Evolutionary conservation across 2,113 vertebrate genomes (phyloP), one percentile per base, ranked within the genome.

Genomic region (Podilymbus podiceps): DNA sequence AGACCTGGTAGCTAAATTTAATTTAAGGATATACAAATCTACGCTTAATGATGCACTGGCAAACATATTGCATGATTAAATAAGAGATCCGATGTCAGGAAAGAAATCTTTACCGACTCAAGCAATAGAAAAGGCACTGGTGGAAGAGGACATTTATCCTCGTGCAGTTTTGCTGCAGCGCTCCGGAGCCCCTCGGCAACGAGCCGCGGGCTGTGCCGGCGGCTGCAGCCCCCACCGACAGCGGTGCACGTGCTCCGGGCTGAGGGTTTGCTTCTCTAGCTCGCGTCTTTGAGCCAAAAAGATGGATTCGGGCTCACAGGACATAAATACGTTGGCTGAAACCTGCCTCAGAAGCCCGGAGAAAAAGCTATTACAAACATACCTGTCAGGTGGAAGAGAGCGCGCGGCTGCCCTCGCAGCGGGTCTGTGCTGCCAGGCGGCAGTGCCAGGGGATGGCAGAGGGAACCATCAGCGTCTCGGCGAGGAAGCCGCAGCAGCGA

Each of bases 171-270:
- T 47, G 15, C 71, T 59, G 4, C 10, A 5, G 68, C 4, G n/a
- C n/a, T n/a, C n/a, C n/a, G n/a, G n/a, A n/a, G n/a, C n/a, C n/a
- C n/a, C n/a, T n/a, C n/a, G n/a, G n/a, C n/a, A n/a, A n/a, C n/a
- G n/a, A n/a, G n/a, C n/a, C n/a, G n/a, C n/a, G n/a, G n/a, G n/a
- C n/a, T n/a, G n/a, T n/a, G n/a, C n/a, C 0, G 0, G 69, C 0
- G 5, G 17, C 53, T 42, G 40, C 9, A 40, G 4, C 20, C 55
- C 47, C 35, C 27, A 12, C 40, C 4, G 15, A 30, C 16, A 13
- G 30, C 3, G 0, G 10, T 7, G 31, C 25, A 46, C 0, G 0
- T 11, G 6, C 18, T 31, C 38, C 5, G 1, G 9, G 2, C 24
- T 4, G 8, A 23, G 28, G 42, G 27, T 60, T 46, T n/a, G 20